A percentile compares a stretch with the other conserved stretches of the same genome.
These are phyloP conservation scores for Numenius arquata DNA, from an alignment of 2,113 vertebrate genomes.

Conservation along the genomic window DNA sequence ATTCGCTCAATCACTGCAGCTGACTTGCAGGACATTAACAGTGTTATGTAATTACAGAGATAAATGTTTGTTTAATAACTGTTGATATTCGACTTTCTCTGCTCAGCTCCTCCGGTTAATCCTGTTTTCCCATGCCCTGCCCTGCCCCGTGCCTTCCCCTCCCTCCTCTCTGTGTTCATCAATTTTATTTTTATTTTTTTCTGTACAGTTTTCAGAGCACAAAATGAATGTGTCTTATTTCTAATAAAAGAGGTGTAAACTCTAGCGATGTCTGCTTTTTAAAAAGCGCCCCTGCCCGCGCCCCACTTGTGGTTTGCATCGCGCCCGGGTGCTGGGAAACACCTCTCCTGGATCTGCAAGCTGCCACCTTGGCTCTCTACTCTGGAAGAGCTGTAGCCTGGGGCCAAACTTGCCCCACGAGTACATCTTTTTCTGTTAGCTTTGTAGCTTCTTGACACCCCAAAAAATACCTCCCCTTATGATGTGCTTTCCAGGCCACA, in stretches of 20 bases:
- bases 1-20: slow-evolving; percentile 29
- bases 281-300: neutral
- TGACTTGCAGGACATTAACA: slow-evolving; percentile 75
- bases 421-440: neutral
- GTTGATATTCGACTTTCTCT: slow-evolving; percentile 71
- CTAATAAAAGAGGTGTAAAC: slow-evolving; percentile 87
- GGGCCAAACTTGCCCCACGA: neutral
- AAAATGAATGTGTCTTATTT: slow-evolving; percentile 97
- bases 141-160: slow-evolving; percentile 14
- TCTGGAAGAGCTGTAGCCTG: rapidly evolving
- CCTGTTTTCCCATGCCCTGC: slow-evolving; percentile 46
- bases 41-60: slow-evolving; percentile 86
- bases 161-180: slow-evolving; percentile 20
- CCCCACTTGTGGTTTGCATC: neutral
- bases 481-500: neutral
- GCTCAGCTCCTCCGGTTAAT: slow-evolving; percentile 35
- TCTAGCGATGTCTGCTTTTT: slow-evolving; percentile 41
- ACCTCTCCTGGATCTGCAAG: neutral
- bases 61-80: slow-evolving; percentile 86
- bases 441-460: neutral
- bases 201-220: slow-evolving; percentile 97
- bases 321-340: neutral
- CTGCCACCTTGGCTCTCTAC: neutral
- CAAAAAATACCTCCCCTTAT: rapidly evolving
- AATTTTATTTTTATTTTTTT: slow-evolving; percentile 55